Evolutionary conservation across 2,113 vertebrate species (phyloP).

Genomic region (Muntiacus reevesi): DNA sequence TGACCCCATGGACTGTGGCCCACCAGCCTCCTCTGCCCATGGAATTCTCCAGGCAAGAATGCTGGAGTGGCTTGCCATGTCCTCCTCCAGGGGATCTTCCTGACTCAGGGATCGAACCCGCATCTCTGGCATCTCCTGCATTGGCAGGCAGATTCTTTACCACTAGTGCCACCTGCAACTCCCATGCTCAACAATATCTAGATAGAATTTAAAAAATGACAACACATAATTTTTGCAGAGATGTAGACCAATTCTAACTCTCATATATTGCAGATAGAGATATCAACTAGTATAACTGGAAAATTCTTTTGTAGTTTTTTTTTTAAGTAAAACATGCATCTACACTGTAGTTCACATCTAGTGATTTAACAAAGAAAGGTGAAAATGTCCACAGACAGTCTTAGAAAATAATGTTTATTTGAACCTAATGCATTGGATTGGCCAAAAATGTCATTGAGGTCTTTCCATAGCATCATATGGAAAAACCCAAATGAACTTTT

Average conservation of each 20-base stretch:
- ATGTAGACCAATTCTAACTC: neutral
- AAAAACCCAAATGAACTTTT: neutral
- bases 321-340: neutral
- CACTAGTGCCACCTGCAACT: neutral
- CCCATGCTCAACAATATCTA: neutral
- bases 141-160: neutral
- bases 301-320: neutral
- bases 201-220: neutral
- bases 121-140: neutral
- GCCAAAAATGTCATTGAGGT: neutral
- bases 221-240: neutral
- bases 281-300: neutral
- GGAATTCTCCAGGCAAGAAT: neutral
- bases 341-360: neutral
- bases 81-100: neutral
- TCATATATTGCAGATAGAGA: neutral
- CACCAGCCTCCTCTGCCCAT: neutral
- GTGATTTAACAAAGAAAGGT: neutral
- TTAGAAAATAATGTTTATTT: neutral
- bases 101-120: accelerated
- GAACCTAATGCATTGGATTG: neutral
- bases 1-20: neutral
- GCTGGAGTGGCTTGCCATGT: neutral
- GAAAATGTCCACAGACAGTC: neutral
- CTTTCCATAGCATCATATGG: accelerated